phyloP scores from a whole-genome alignment of 2,797 vertebrate species.

The Pangasius krempfi region DNA sequence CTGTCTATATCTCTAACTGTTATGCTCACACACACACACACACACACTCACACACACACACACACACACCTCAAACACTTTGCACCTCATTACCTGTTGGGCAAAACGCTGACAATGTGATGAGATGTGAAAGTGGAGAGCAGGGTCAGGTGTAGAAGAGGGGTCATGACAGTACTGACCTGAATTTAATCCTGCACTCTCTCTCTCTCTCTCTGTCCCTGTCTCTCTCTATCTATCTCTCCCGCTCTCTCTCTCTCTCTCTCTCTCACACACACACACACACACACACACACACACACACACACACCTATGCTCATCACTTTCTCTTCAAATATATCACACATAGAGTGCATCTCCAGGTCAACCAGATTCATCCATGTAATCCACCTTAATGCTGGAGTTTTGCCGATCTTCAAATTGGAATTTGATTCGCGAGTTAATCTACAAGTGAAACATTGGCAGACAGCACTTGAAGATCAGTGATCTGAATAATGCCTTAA shows the following conservation, averaged over 20 bases:
- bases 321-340: constrained; percentile 12
- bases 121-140: constrained; percentile 43
- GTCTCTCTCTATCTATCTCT: not conserved
- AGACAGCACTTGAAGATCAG: constrained; percentile 5
- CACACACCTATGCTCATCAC: constrained; percentile 13
- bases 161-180: constrained; percentile 51
- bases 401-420: constrained; percentile 6
- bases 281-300: constrained; percentile 22
- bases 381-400: constrained; percentile 20
- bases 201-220: not conserved
- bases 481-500: constrained; percentile 11
- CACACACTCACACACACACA: not conserved
- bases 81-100: constrained; percentile 24
- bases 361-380: constrained; percentile 26
- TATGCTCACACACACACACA: not conserved
- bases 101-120: constrained; percentile 45
- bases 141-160: constrained; percentile 38
- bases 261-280: not conserved
- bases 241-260: not conserved
- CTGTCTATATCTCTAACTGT: not conserved
- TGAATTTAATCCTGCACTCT: constrained; percentile 29
- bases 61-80: not conserved
- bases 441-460: constrained; percentile 26
- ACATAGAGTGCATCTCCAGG: constrained; percentile 38
- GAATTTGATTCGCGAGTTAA: constrained; percentile 3